phyloP scores from a whole-genome alignment of 2,888 invertebrate species.

The Timandra comae region DNA sequence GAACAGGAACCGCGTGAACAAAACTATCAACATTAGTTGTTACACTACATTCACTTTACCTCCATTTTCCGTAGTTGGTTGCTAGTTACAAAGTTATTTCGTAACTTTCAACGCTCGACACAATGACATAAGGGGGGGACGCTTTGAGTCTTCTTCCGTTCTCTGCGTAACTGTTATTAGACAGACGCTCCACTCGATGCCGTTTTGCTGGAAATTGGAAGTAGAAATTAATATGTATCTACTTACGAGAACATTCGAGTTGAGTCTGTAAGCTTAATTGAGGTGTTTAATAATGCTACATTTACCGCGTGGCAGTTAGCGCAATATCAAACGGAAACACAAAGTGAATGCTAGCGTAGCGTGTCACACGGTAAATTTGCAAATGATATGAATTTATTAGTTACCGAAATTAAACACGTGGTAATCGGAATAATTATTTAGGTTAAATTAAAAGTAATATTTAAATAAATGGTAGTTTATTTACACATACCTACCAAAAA shows the following conservation, averaged over 20 bases:
- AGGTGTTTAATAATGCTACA: conserved; percentile 16
- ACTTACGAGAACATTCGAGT: conserved; percentile 12
- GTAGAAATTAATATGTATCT: conserved; percentile 31
- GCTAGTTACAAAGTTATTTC: conserved; percentile 50
- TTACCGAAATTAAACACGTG: too few species aligned
- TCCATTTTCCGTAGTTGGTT: conserved; percentile 46
- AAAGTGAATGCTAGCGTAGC: too few species aligned
- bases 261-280: conserved; percentile 17
- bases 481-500: too few species aligned
- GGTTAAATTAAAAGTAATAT: too few species aligned
- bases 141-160: conserved; percentile 52
- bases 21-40: conserved; percentile 36
- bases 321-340: background rate
- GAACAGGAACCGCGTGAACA: conserved; percentile 13
- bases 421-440: too few species aligned
- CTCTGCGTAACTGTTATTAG: conserved; percentile 48
- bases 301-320: conserved; percentile 6
- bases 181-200: conserved; percentile 39
- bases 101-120: conserved; percentile 45
- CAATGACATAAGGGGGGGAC: conserved; percentile 52
- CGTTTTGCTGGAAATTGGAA: conserved; percentile 32
- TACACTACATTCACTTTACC: conserved; percentile 39
- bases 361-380: too few species aligned
- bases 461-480: too few species aligned
- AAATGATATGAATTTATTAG: too few species aligned